Base-by-base conservation (phyloP, 2,797 vertebrate species). In the Meda fulgida region DNA sequence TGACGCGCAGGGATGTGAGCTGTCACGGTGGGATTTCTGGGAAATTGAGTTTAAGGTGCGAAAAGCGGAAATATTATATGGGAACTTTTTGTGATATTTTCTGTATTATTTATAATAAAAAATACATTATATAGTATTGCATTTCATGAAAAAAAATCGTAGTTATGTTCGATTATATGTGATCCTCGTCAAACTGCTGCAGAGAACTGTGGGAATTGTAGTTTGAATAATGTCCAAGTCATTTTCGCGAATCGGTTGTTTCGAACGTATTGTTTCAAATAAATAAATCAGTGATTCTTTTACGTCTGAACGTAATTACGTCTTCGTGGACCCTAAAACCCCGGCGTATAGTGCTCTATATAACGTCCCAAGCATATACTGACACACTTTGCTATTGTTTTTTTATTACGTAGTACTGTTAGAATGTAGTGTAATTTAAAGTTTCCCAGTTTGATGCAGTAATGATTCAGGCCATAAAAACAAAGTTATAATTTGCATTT, bases 171-270 rank as follows among this genome's bases (percentile, higher is more conserved):
- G 1, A 36, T 31, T n/a, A 5, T n/a, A 69, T 34, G 3, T 1
- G 5, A 43, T 31, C n/a, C 7, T 3, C 26, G 8, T 2, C 4
- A 2, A 66, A 34, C 14, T 13, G 13, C 18, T n/a, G 29, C 78
- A 83, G 19, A 55, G 86, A 34, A 79, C 78, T 66, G 19, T 88
- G 87, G 90, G 89, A 75, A 82, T 16, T 88, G 85, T 43, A 83
- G 86, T 86, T 46, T 79, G 9, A 36, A 14, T 34, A 1, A 23
- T 18, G 16, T 26, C 9, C 3, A 11, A 66, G 19, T 48, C 29
- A 9, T 48, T 48, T 48, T 23, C 3, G 38, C 55, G 67, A 71
- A 60, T 60, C 66, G 69, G 14, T 58, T 72, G 53, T 72, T 81
- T 55, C 3, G 36, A 81, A 43, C 13, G 21, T 13, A 7, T 81